Base-by-base conservation (phyloP, 2,888 invertebrate species). In the Apodemia duryi region DNA sequence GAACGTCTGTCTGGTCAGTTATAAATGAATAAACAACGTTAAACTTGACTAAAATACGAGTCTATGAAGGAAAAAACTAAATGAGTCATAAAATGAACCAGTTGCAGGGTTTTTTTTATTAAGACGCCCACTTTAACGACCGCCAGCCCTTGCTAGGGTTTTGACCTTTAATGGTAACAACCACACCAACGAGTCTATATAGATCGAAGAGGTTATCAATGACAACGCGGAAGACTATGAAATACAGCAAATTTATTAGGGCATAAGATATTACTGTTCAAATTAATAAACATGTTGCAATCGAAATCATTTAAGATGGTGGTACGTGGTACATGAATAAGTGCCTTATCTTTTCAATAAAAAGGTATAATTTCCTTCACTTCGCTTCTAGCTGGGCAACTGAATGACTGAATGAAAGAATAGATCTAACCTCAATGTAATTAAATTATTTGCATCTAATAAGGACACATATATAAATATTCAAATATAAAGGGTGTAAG, bases 91-190 rank as follows among this genome's bases (percentile, higher is more conserved):
- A 88, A 86, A 77, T 32, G 68, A 71, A 73, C 77, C 77, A 74
- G 78, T 77, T 77, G 77, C 74, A 73, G 72, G 68, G 75, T 78
- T 80, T 87, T 88, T 88, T 89, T 21, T n/a, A 87, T 85, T 81
- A 80, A 80, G 83, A 82, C 74, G 74, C 79, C 67, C 74, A 72
- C 73, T 74, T 87, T 88, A 86, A 87, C 77, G 82, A 80, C 74
- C 78, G 76, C 51, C 75, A 76, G 76, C 77, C 77, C 76, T 78
- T 77, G 65, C 60, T 61, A 74, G 82, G 84, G 79, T 80, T 81
- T 82, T 85, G 86, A 87, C 85, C 89, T 82, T 78, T 83, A 74
- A 71, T 71, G 74, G 74, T 76, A 80, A 84, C 82, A 82, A 11
- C 49, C 52, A 52, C 46, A 54, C 28, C 29, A 54, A 57, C 13